Conservation (phyloP, 2,113 vertebrate species). For the Orthochromis malagaraziensis region DNA sequence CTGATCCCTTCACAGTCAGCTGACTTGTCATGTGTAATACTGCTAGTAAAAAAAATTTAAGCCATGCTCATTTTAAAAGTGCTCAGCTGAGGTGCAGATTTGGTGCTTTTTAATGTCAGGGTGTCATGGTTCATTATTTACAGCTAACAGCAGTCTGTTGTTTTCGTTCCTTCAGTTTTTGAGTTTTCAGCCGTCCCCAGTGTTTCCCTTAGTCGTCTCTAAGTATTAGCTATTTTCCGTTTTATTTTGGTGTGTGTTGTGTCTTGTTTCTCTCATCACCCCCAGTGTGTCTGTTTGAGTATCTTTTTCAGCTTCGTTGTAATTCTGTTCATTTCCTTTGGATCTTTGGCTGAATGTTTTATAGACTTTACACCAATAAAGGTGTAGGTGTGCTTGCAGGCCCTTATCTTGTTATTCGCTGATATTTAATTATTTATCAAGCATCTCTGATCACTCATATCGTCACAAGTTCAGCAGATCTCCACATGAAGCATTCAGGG, state of each 20-base stretch:
- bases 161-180: neutral
- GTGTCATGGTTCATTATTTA: neutral
- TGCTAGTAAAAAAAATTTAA: neutral
- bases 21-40: neutral
- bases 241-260: neutral
- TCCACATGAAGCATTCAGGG: neutral
- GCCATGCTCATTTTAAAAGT: neutral
- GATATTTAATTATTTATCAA: neutral
- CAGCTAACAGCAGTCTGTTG: neutral
- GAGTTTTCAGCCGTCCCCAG: neutral
- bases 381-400: neutral
- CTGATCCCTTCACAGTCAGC: neutral
- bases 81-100: neutral
- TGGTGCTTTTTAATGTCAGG: neutral
- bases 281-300: neutral
- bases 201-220: neutral
- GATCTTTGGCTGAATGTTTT: neutral
- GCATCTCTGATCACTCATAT: neutral
- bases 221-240: neutral
- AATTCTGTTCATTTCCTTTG: neutral
- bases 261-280: neutral
- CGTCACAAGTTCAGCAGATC: neutral
- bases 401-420: neutral
- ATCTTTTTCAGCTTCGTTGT: neutral
- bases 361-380: neutral